Evolutionary conservation across 2,888 invertebrate species (phyloP).

Genomic region (Ceriagrion tenellum): DNA sequence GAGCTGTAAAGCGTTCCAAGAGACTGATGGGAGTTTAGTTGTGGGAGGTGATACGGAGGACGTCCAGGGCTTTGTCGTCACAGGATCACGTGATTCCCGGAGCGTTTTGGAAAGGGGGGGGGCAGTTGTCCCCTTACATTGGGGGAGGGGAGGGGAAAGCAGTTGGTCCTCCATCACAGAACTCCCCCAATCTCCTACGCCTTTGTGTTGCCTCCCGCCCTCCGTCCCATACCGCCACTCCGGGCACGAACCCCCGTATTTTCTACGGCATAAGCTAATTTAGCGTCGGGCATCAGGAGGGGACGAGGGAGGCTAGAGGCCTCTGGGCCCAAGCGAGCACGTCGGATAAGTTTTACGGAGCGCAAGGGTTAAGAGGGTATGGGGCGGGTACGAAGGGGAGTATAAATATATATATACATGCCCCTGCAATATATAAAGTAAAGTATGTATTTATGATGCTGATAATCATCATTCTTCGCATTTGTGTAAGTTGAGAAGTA

Average conservation of each 20-base stretch:
- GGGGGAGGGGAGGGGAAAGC: neutral
- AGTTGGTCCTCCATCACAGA: neutral
- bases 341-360: neutral
- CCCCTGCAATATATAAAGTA: too few species aligned
- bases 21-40: too few species aligned
- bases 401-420: too few species aligned
- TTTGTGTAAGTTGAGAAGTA: too few species aligned
- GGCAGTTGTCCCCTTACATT: neutral
- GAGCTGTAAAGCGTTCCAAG: too few species aligned
- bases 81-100: neutral
- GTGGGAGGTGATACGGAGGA: neutral
- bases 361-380: neutral
- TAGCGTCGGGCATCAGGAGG: neutral
- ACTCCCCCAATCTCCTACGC: neutral
- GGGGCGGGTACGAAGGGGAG: neutral
- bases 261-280: neutral
- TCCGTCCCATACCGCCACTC: neutral
- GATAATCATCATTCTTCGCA: too few species aligned
- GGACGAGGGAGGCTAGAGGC: neutral
- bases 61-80: neutral
- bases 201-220: neutral
- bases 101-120: neutral
- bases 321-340: neutral
- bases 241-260: neutral
- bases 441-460: too few species aligned